phyloP scores from a whole-genome alignment of 2,888 invertebrate genomes.

The Carcina quercana region DNA sequence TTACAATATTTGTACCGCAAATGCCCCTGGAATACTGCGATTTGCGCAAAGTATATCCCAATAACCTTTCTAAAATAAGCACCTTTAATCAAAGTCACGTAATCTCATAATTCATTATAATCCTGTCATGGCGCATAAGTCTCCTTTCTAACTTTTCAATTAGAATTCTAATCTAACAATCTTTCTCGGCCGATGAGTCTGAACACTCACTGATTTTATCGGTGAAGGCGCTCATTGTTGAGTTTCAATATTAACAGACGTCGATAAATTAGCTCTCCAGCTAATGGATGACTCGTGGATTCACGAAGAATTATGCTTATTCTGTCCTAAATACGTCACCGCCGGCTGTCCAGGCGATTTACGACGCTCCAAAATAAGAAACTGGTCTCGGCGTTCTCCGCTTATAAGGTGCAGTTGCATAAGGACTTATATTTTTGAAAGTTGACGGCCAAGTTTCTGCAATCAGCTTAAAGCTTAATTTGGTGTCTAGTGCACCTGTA shows the following conservation, averaged over 20 bases:
- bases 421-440: slow-evolving; percentile 39
- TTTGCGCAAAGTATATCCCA: too few species aligned
- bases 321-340: slow-evolving; percentile 32
- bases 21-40: too few species aligned
- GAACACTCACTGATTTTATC: slow-evolving; percentile 5
- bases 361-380: slow-evolving; percentile 33
- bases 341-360: slow-evolving; percentile 24
- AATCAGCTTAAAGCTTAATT: neutral
- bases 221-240: neutral
- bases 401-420: slow-evolving; percentile 46
- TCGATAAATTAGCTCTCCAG: slow-evolving; percentile 1
- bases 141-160: slow-evolving; percentile 21
- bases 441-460: slow-evolving; percentile 28
- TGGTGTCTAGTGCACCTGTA: slow-evolving; percentile 15
- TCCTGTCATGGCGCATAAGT: slow-evolving; percentile 2
- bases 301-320: slow-evolving; percentile 26
- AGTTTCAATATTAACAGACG: neutral
- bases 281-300: slow-evolving; percentile 20
- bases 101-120: too few species aligned
- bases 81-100: too few species aligned
- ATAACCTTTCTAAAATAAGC: too few species aligned
- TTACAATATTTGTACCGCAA: too few species aligned
- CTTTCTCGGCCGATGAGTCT: too few species aligned
- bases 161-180: slow-evolving; percentile 10
- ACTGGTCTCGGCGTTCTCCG: slow-evolving; percentile 31